Base-by-base conservation (phyloP, 2,888 invertebrate species). In the Drosophila aldrichi region DNA sequence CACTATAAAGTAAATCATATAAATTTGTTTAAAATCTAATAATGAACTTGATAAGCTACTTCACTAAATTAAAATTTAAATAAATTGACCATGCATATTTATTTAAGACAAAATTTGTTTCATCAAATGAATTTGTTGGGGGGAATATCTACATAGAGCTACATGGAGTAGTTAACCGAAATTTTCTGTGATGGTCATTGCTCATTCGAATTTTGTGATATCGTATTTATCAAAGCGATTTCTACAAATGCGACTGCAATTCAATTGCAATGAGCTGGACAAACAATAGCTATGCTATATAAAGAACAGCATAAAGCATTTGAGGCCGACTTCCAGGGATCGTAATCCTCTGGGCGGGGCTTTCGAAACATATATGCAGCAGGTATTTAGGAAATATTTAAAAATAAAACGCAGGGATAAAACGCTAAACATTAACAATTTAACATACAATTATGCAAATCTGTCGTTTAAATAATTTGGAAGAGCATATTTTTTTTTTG, bases 381-480 rank as follows among this genome's bases (percentile, higher is more conserved):
- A 12, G 40, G 14, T 12, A n/a, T 22, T 29, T 12, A 40, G 55
- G 16, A 16, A 20, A 32, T 16, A 29, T 6, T 16, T 32, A 4
- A 6, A 60, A 55, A 64, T 54, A 41, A 74, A 61, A 58, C 49
- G 29, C 57, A 44, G 4, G 16, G 0, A 22, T 8, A 7, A 18
- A 65, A 62, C 46, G 40, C 20, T 56, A 48, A 66, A 70, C 57
- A 51, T 49, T 3, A 74, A 72, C 66, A 61, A 72, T 61, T 63
- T 36, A 80, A 80, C 56, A 40, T 46, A 8, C 43, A 65, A 46
- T 9, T 48, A 32, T 25, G 18, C 16, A 44, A 54, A 22, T 14
- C 9, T 22, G 16, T 25, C 34, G 34, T 54, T 16, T 5, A 60
- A 65, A 56, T 44, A 65, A 82, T 82, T 84, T 81, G 20, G 70